Base-by-base conservation (phyloP, 1,140 invertebrate species). In the honey bee (Apis mellifera) region DNA sequence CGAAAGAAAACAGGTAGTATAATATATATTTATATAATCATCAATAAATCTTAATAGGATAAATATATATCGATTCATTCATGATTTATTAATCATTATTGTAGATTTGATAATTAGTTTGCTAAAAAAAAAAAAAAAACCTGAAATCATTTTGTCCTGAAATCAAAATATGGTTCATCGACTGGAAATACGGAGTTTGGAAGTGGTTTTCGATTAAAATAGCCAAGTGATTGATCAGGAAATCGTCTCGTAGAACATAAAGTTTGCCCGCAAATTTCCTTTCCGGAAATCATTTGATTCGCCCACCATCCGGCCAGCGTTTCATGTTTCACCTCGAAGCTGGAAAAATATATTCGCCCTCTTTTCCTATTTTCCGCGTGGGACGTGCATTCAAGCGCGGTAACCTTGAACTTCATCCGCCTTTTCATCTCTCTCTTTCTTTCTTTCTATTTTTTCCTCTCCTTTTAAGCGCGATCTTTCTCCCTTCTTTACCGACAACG, bases 381-480 rank as follows among this genome's bases (percentile, higher is more conserved):
- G 89, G 89, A 83, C 84, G 90, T 79, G 90, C 90, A 90, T 90
- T 92, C 84, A 84, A 90, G 91, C 90, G 86, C 84, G 87, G 73
- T 86, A 91, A 92, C 93, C 93, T 94, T 94, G 93, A 94, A 94
- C 93, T 94, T 94, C 93, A 93, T 93, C 90, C 60, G 48, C 55
- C 72, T 54, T 65, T 80, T 76, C 21, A 21, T 13, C n/a, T 21
- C 26, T 48, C 50, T 69, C 80, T 69, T 54, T 62, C 70, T 11
- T 32, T 32, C 68, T n/a, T 42, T 19, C 50, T 26, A 42, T 17
- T 17, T 21, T 23, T n/a, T 48, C 48, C 48, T 19, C 23, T 65
- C 9, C 26, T 65, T 50, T 59, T 86, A 86, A 84, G 80, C 83
- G 72, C 75, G 86, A 89, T 57, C 32, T 54, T n/a, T 23, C 65